Percentiles rank a stretch among this genome's conserved stretches.
phyloP scores from a whole-genome alignment of 2,113 vertebrate genomes.

The Oenanthe oenanthe region DNA sequence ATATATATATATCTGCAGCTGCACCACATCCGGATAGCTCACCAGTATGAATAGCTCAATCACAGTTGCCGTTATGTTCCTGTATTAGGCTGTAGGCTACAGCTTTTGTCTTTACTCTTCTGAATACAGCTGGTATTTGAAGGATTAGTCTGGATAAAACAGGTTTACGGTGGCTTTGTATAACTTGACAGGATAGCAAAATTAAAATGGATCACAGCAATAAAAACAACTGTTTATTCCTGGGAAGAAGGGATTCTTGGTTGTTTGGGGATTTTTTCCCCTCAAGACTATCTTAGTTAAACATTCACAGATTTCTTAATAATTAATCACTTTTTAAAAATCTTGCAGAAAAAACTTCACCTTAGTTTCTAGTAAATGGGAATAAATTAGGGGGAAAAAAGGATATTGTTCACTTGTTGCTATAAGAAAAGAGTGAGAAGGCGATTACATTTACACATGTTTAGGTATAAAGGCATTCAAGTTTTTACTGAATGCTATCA shows the following conservation, averaged over 20 bases:
- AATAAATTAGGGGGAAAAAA: neutral
- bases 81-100: neutral
- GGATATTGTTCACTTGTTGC: neutral
- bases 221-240: neutral
- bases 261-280: too few species aligned
- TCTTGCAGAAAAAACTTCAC: neutral
- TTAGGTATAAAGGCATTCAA: neutral
- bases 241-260: neutral
- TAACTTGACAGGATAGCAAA: neutral
- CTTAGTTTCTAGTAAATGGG: neutral
- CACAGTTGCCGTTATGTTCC: neutral
- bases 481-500: neutral
- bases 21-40: neutral
- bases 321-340: neutral
- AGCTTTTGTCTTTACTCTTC: neutral
- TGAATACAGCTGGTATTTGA: neutral
- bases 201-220: neutral
- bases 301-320: neutral
- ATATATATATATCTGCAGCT: neutral
- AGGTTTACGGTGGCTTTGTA: neutral
- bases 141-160: neutral
- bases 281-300: neutral
- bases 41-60: neutral
- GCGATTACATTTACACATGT: neutral
- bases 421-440: neutral